Base-by-base conservation (phyloP, 2,888 invertebrate genomes). In the Neoascia interrupta region DNA sequence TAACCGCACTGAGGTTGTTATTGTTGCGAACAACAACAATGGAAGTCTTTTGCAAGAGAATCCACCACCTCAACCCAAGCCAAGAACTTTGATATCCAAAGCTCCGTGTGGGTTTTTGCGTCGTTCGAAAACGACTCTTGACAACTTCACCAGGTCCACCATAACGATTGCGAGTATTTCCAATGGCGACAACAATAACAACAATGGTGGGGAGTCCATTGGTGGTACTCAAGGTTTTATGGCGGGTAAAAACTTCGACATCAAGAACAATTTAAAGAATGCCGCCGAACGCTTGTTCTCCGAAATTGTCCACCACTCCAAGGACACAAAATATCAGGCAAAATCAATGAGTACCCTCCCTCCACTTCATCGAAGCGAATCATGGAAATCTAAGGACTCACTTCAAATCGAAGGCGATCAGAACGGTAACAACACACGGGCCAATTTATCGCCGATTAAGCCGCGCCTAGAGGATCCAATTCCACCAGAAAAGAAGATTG, bases 281-380 rank as follows among this genome's bases (percentile, higher is more conserved):
- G 88, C 87, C 45, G 88, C 88, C 1, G 88, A 88, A 81, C 86
- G 88, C 51, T 81, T 88, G 37, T 88, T 88, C 75, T 87, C 88
- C 8, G 88, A 88, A 83, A 87, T 87, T 63, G 85, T 88, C 26
- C 88, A 85, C 81, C 88, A 88, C 68, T 85, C 87, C 49, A 86
- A 85, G 73, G 70, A 72, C 36, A 37, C 66, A 5, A 79, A 79
- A 54, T 47, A 31, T 43, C 66, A 81, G 66, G 49, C 58, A 0
- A 69, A 58, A 10, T 41, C 53, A 8, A n/a, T 49, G 26, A 68
- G 41, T 13, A 34, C 47, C 10, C 18, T 60, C 8, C 53, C 60
- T 10, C 39, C 53, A 19, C 45, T 79, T 5, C 54, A 68, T 21
- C 73, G 73, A 34, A 73, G 60, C 15, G 73, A 73, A 11, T 79